Percentiles rank a stretch among this genome's conserved stretches.
phyloP scores from a whole-genome alignment of 2,888 invertebrate species.

The Drosophila pseudotalamancana region DNA sequence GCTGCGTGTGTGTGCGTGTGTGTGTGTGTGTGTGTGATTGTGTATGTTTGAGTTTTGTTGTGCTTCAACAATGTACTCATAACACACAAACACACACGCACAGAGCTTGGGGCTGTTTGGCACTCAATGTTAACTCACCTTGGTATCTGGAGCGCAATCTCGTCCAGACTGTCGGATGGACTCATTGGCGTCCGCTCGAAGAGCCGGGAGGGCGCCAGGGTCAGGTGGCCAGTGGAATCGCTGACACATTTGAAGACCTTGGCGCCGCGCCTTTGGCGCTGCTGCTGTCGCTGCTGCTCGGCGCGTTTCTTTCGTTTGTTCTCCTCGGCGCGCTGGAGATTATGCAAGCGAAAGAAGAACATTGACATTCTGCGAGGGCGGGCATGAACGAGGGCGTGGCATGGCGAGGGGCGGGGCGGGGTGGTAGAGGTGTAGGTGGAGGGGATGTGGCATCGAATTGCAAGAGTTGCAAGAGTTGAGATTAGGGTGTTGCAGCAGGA shows the following conservation, averaged over 20 bases:
- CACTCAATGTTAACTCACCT: conserved; percentile 86
- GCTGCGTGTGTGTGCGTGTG: neutral
- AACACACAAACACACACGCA: conserved; percentile 1
- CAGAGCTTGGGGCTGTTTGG: neutral
- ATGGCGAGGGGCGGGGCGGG: neutral
- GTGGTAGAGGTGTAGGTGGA: neutral
- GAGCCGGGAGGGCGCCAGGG: conserved; percentile 91
- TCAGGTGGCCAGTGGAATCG: conserved; percentile 86
- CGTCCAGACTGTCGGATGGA: conserved; percentile 95
- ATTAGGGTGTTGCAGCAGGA: neutral
- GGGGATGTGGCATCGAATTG: neutral
- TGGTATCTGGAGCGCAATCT: conserved; percentile 96
- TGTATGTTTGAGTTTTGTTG: conserved; percentile 7
- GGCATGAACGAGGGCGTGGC: conserved; percentile 9
- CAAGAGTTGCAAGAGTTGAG: neutral
- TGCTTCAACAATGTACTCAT: conserved; percentile 20
- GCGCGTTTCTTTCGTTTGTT: conserved; percentile 88
- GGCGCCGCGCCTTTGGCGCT: conserved; percentile 85
- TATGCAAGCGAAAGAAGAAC: conserved; percentile 97
- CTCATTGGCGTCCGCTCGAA: conserved; percentile 93
- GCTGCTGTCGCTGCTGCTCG: conserved; percentile 84
- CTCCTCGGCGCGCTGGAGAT: conserved; percentile 93
- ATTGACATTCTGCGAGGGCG: conserved; percentile 91
- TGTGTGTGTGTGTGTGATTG: conserved; percentile 3
- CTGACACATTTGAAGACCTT: conserved; percentile 86